Percentiles rank a stretch among this genome's conserved stretches.
Evolutionary conservation across 2,797 vertebrate species (phyloP).

Genomic region (Chelmon rostratus): DNA sequence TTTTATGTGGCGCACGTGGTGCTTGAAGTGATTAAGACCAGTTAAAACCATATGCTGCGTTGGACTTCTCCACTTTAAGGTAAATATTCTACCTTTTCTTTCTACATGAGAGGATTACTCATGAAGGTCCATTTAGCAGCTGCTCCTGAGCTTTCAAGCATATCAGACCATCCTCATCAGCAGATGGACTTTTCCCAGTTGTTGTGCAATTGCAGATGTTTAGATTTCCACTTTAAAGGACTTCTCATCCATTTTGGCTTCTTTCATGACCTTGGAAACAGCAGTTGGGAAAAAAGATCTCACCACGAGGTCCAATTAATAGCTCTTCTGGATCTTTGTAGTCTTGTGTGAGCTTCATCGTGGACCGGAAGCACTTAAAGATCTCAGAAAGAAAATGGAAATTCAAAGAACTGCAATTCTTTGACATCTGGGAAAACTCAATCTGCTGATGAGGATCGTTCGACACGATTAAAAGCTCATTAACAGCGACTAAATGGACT

Average conservation of each 20-base stretch:
- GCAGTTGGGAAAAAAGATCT: not conserved
- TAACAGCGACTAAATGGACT: not conserved
- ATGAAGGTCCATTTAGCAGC: not conserved
- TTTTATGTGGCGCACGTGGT: conserved; percentile 51
- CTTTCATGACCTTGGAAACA: not conserved
- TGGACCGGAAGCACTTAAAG: too few species aligned
- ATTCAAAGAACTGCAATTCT: not conserved
- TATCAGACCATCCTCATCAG: not conserved
- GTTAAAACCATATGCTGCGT: conserved; percentile 1
- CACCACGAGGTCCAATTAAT: not conserved
- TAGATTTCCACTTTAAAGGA: not conserved
- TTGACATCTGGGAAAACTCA: not conserved
- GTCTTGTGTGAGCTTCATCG: not conserved
- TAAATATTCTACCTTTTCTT: conserved; percentile 24
- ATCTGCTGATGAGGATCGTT: not conserved
- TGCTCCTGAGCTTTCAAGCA: not conserved
- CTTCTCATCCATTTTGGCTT: not conserved
- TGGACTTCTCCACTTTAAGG: conserved; percentile 14
- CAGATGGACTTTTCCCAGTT: not conserved
- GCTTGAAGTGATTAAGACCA: conserved; percentile 29
- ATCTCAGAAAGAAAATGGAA: not conserved
- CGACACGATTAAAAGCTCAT: not conserved
- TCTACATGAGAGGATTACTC: not conserved
- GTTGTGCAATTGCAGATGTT: not conserved
- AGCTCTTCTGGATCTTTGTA: not conserved